phyloP scores from a whole-genome alignment of 2,888 invertebrate species.

The Synanthedon vespiformis region DNA sequence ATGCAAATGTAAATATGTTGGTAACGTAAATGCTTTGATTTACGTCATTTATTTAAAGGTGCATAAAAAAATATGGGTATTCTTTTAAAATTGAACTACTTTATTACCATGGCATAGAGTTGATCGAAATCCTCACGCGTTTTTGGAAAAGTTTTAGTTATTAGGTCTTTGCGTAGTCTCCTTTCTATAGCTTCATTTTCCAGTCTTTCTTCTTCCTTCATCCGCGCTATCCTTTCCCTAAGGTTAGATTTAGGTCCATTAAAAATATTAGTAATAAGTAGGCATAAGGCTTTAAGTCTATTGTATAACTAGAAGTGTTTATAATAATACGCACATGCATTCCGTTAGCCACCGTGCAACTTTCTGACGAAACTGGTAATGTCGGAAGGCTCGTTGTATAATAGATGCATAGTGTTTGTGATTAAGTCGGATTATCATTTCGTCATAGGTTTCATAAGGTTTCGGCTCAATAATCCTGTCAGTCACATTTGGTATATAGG shows the following conservation, averaged over 20 bases:
- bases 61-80: neutral
- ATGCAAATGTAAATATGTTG: too few species aligned
- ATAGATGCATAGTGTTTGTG: constrained; percentile 68
- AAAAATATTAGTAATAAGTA: neutral
- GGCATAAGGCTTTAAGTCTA: neutral
- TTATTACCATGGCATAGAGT: constrained; percentile 73
- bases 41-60: too few species aligned
- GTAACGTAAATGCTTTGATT: too few species aligned
- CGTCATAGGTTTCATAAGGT: constrained; percentile 75
- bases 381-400: constrained; percentile 76
- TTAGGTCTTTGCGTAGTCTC: constrained; percentile 67
- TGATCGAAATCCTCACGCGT: constrained; percentile 80
- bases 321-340: constrained; percentile 39
- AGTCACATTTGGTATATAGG: constrained; percentile 71
- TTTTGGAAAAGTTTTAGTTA: constrained; percentile 77
- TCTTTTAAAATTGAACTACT: neutral
- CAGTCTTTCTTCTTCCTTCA: constrained; percentile 65
- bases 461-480: constrained; percentile 73
- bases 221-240: constrained; percentile 56
- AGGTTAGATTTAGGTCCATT: neutral
- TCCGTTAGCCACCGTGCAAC: constrained; percentile 42
- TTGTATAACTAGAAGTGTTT: neutral
- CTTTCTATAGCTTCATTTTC: constrained; percentile 66
- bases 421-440: constrained; percentile 69
- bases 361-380: constrained; percentile 63